A percentile compares a stretch with the other conserved stretches of the same genome.
Evolutionary conservation across 2,888 invertebrate genomes (phyloP).

Genomic region (Andrena dorsata): DNA sequence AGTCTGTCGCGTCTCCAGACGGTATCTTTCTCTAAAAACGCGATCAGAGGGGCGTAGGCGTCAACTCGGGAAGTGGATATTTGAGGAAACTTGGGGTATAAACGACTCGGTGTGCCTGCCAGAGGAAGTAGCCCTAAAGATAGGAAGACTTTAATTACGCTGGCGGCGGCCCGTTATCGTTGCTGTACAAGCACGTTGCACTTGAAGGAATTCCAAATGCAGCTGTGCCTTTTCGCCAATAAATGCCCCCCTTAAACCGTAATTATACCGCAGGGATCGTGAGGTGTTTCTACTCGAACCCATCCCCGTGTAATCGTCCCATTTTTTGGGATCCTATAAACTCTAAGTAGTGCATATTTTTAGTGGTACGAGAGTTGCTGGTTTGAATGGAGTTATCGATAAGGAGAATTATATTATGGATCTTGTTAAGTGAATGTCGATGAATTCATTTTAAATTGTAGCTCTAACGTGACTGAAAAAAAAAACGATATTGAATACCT

Average conservation of each 20-base stretch:
- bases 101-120: conserved; percentile 27
- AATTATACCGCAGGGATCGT: conserved; percentile 21
- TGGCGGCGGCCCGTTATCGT: conserved; percentile 44
- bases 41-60: conserved; percentile 37
- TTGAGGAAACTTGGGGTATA: conserved; percentile 43
- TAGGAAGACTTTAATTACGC: conserved; percentile 57
- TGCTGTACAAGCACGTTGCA: conserved; percentile 39
- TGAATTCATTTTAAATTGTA: no score
- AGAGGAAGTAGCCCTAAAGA: conserved; percentile 48
- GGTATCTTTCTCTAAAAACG: conserved; percentile 13
- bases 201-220: conserved; percentile 46
- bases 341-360: not conserved
- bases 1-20: not conserved
- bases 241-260: conserved; percentile 17
- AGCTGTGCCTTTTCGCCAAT: conserved; percentile 17
- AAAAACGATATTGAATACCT: no score
- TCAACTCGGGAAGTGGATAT: conserved; percentile 46
- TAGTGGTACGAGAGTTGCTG: not conserved
- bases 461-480: no score
- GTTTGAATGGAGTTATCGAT: not conserved
- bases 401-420: no score
- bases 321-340: not conserved
- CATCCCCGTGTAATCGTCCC: not conserved
- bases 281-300: not conserved
- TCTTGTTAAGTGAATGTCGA: not conserved